Percentiles rank a stretch among this genome's conserved stretches.
Conservation (phyloP, 2,888 invertebrate species). For the Lamellibrachia satsuma region DNA sequence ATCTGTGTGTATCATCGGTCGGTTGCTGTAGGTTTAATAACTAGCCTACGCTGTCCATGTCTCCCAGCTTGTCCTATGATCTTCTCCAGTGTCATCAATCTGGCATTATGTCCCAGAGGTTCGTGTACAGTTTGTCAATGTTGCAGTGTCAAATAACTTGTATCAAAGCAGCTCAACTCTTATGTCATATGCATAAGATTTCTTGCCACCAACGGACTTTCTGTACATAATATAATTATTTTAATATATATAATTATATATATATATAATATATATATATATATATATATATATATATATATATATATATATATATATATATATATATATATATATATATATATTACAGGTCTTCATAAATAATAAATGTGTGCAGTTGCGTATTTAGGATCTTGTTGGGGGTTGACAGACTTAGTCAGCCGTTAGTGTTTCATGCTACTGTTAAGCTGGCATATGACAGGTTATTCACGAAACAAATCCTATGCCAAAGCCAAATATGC, state of each 20-base stretch:
- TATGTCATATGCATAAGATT: neutral
- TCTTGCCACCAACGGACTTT: neutral
- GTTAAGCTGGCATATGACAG: too few relatives aligned
- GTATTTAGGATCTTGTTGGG: too few relatives aligned
- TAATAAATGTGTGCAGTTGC: too few relatives aligned
- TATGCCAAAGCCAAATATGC: neutral
- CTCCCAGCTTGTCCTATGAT: neutral
- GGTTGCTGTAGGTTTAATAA: neutral
- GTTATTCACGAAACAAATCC: too few relatives aligned
- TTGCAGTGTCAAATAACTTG: neutral
- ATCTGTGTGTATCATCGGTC: neutral
- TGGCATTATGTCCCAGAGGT: neutral
- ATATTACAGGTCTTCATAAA: too few relatives aligned
- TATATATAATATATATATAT: too few relatives aligned
- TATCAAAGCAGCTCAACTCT: neutral
- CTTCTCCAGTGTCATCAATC: neutral
- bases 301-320: neutral
- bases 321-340: too few relatives aligned
- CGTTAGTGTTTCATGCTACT: too few relatives aligned
- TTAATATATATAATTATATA: neutral
- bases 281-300: neutral
- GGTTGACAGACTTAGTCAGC: too few relatives aligned
- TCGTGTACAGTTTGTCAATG: neutral
- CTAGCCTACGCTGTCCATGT: neutral
- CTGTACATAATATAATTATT: neutral